Evolutionary conservation across 2,113 vertebrate species (phyloP).

Genomic region (Chunga burmeisteri): DNA sequence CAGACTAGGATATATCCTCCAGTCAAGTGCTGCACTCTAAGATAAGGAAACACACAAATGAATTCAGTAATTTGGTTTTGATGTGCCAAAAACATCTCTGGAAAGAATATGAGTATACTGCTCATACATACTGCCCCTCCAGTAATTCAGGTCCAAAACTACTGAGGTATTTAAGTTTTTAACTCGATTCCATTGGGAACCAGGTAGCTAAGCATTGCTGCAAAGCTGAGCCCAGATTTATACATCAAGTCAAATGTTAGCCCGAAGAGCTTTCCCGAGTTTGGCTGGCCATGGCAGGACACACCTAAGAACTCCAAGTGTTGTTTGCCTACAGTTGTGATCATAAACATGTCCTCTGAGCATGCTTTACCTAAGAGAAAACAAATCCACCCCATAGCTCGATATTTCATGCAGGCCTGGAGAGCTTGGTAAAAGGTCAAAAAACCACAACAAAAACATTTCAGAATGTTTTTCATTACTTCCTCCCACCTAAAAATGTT

Average conservation of each 20-base stretch:
- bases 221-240: neutral
- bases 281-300: neutral
- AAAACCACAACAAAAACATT: slow-evolving; percentile 30
- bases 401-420: neutral
- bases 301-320: neutral
- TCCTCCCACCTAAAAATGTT: slow-evolving; percentile 22
- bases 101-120: neutral
- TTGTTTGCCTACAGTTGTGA: neutral
- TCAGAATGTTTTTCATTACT: slow-evolving; percentile 28
- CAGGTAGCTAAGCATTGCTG: neutral
- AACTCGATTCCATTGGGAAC: neutral
- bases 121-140: neutral
- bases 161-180: neutral
- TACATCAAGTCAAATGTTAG: neutral
- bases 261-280: neutral
- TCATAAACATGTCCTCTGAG: neutral
- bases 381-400: neutral
- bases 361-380: neutral
- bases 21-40: neutral
- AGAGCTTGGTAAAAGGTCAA: slow-evolving; percentile 6
- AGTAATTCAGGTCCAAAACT: neutral
- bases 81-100: neutral
- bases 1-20: neutral
- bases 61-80: neutral
- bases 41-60: neutral